These are phyloP conservation scores for Leptoteleia sp. DNA, from an alignment of 1,140 invertebrate species.

Conservation along the genomic window DNA sequence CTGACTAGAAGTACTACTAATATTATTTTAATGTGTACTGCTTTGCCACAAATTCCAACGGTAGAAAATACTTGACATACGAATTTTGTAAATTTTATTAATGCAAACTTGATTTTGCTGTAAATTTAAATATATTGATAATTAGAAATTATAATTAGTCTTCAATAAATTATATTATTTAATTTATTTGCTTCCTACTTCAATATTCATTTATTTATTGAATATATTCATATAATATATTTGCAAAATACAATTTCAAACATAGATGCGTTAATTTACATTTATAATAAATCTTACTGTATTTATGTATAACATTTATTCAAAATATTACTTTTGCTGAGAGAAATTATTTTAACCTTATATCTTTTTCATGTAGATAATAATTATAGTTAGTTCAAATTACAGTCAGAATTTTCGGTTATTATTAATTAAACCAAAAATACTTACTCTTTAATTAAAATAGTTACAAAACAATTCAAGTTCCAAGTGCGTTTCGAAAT, in stretches of 20 bases:
- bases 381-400: too few relatives aligned
- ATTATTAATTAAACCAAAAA: not conserved
- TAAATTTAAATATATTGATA: not conserved
- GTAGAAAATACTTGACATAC: conserved; percentile 8
- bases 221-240: too few relatives aligned
- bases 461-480: conserved; percentile 12
- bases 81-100: conserved; percentile 1
- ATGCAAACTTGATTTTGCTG: conserved; percentile 13
- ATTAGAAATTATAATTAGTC: not conserved
- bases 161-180: not conserved
- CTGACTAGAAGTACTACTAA: conserved; percentile 12
- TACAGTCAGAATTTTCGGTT: too few relatives aligned
- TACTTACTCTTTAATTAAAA: conserved; percentile 29
- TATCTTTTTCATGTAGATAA: too few relatives aligned
- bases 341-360: too few relatives aligned
- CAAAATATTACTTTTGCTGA: too few relatives aligned
- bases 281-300: too few relatives aligned
- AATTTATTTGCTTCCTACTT: too few relatives aligned
- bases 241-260: too few relatives aligned
- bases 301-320: too few relatives aligned
- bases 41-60: not conserved
- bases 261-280: too few relatives aligned
- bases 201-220: too few relatives aligned
- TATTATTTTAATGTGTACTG: conserved; percentile 16
- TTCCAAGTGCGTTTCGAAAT: conserved; percentile 17